Percentiles rank a stretch among this genome's conserved stretches.
Conservation (phyloP, 2,888 invertebrate genomes). For the Antheraea yamamai region DNA sequence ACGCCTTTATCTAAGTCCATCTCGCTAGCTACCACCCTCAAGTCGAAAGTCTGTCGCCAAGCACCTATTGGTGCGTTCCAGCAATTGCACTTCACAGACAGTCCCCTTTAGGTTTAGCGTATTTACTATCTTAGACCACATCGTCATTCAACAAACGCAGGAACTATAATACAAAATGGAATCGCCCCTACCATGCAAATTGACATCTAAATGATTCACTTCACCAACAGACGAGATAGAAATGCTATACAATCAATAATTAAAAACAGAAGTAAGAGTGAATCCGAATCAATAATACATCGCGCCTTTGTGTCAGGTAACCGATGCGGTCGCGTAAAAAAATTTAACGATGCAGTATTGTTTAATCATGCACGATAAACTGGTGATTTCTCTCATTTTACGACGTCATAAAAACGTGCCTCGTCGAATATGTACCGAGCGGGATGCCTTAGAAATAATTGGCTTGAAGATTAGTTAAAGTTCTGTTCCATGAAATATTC, state of each 20-base stretch:
- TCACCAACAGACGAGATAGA: not conserved
- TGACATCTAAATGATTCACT: not conserved
- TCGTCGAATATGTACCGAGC: not conserved
- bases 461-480: not conserved
- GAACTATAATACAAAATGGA: no score
- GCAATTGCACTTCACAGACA: no score
- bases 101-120: no score
- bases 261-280: not conserved
- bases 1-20: no score
- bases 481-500: not conserved
- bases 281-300: not conserved
- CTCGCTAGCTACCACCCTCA: no score
- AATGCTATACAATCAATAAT: not conserved
- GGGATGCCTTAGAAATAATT: not conserved
- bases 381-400: slow-evolving; percentile 51
- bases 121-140: no score
- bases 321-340: slow-evolving; percentile 22
- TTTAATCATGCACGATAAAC: slow-evolving; percentile 46
- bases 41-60: no score
- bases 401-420: slow-evolving; percentile 39
- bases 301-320: slow-evolving; percentile 18
- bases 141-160: no score
- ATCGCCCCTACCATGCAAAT: no score
- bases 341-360: slow-evolving; percentile 52
- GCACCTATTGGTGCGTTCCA: no score